Conservation (phyloP, 2,888 invertebrate species). For the Apocheima hispidaria region DNA sequence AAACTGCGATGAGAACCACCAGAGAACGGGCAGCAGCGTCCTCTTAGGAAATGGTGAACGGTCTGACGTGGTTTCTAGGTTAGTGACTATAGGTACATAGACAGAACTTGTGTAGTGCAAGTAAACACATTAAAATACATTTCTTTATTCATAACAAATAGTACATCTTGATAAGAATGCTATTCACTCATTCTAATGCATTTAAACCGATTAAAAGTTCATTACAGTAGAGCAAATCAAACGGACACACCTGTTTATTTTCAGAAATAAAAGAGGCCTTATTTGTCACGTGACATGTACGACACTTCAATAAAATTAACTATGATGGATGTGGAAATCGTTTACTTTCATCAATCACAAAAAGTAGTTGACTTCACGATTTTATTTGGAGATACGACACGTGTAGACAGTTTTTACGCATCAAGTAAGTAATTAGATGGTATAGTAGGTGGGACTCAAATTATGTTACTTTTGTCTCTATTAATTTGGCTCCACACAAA, state of each 20-base stretch:
- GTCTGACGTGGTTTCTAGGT: no score
- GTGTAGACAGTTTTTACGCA: constrained; percentile 34
- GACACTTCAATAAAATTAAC: constrained; percentile 83
- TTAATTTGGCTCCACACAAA: no score
- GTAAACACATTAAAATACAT: constrained; percentile 8
- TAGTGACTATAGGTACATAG: no score
- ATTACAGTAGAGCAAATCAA: constrained; percentile 54
- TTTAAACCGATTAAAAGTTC: constrained; percentile 38
- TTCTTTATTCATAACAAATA: background rate
- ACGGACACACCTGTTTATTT: constrained; percentile 61
- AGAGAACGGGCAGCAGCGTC: no score
- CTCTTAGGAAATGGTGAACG: no score
- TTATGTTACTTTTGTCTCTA: no score
- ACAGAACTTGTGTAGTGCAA: no score
- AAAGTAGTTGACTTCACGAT: constrained; percentile 66
- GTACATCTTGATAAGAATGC: constrained; percentile 4
- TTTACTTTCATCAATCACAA: constrained; percentile 75
- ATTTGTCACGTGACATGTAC: constrained; percentile 67
- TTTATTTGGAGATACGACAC: constrained; percentile 48
- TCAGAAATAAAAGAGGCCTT: constrained; percentile 57
- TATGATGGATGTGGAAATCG: constrained; percentile 81
- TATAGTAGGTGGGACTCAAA: no score
- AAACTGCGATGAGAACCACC: no score
- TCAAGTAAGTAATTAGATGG: constrained; percentile 8
- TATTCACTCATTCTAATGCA: constrained; percentile 24